Conservation (phyloP, 1,140 invertebrate genomes). For the Chionoecetes opilio region DNA sequence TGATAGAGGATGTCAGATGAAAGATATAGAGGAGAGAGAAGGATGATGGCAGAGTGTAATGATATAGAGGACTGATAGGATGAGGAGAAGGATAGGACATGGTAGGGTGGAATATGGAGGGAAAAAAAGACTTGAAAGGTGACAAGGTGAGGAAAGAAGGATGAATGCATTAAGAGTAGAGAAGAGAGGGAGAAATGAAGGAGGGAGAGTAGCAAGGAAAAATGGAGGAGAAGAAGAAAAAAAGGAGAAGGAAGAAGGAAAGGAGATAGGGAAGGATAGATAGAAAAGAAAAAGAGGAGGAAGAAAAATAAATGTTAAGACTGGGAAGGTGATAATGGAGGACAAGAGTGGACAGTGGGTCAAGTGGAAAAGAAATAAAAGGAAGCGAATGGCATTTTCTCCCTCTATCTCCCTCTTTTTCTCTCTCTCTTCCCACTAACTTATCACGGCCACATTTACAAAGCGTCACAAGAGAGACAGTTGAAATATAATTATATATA, state of each 20-base stretch:
- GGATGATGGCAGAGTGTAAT: neutral
- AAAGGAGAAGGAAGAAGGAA: neutral
- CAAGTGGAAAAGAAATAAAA: neutral
- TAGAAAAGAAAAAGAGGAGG: neutral
- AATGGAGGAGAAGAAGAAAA: neutral
- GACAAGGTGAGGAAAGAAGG: neutral
- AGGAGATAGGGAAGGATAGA: neutral
- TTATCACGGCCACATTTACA: too few relatives aligned
- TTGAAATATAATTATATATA: too few relatives aligned
- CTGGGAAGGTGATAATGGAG: neutral
- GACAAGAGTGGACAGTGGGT: neutral
- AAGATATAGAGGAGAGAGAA: neutral
- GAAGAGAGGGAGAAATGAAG: neutral
- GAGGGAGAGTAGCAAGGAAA: too few relatives aligned
- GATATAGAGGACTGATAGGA: neutral
- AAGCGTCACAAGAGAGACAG: too few relatives aligned
- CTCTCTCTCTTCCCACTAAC: neutral
- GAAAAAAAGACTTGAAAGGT: neutral
- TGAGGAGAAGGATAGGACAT: neutral
- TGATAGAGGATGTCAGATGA: too few relatives aligned
- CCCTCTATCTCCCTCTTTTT: neutral
- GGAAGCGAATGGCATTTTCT: neutral
- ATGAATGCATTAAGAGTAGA: neutral
- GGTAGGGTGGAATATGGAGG: too few relatives aligned
- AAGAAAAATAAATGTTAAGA: neutral